Conservation (phyloP, 1,140 invertebrate species). For the Ladona fulva region DNA sequence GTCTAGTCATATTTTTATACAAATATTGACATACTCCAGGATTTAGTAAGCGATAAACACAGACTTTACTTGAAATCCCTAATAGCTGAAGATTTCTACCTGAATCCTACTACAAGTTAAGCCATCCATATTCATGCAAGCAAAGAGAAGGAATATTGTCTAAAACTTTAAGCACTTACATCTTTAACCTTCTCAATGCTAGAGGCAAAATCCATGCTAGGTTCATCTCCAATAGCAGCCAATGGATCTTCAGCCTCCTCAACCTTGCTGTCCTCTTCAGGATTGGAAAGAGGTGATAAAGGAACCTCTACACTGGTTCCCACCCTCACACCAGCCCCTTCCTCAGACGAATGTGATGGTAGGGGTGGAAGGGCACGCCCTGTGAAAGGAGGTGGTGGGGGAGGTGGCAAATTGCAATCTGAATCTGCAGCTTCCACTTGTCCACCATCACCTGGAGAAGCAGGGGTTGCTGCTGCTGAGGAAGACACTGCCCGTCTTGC, state of each 20-base stretch:
- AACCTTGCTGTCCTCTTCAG: neutral
- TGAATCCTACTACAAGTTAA: too few relatives aligned
- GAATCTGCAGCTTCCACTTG: slow-evolving; percentile 22
- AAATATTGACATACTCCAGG: too few relatives aligned
- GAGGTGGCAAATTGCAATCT: neutral
- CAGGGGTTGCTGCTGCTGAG: neutral
- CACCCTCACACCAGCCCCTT: neutral
- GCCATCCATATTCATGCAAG: too few relatives aligned
- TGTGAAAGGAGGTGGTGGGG: slow-evolving; percentile 39
- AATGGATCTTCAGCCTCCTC: slow-evolving; percentile 34
- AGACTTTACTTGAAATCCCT: too few relatives aligned
- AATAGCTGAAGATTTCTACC: too few relatives aligned
- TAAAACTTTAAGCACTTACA: too few relatives aligned
- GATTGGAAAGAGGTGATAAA: slow-evolving; percentile 18
- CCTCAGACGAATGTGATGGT: slow-evolving; percentile 36
- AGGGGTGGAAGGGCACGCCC: slow-evolving; percentile 71
- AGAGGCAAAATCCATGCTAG: slow-evolving; percentile 71
- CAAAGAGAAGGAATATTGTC: too few relatives aligned
- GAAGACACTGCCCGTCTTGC: slow-evolving; percentile 25
- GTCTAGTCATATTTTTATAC: too few relatives aligned
- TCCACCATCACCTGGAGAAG: slow-evolving; percentile 26
- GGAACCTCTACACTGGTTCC: neutral
- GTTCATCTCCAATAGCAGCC: slow-evolving; percentile 34
- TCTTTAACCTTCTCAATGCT: slow-evolving; percentile 91
- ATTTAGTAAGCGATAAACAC: too few relatives aligned